Percentiles rank a stretch among this genome's conserved stretches.
These are phyloP conservation scores for Burhinus bistriatus DNA, from an alignment of 2,113 vertebrate genomes.

Conservation along the genomic window DNA sequence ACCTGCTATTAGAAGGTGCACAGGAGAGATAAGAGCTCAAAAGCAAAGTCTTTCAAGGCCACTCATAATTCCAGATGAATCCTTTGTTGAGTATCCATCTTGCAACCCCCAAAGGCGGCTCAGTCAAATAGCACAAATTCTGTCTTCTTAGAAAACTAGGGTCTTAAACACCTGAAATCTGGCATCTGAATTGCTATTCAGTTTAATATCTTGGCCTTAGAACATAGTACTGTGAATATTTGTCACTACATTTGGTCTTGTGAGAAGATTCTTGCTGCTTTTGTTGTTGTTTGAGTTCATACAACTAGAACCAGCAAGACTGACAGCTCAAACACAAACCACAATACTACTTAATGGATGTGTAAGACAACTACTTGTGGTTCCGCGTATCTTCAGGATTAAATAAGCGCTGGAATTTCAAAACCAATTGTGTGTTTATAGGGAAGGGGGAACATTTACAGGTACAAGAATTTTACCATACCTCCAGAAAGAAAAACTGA, in stretches of 20 bases:
- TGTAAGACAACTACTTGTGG: neutral
- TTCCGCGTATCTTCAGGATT: neutral
- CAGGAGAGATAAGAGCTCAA: neutral
- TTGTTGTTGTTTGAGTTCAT: neutral
- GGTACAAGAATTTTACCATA: neutral
- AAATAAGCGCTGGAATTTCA: neutral
- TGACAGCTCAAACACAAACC: neutral
- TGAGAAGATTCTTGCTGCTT: neutral
- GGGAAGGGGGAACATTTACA: neutral
- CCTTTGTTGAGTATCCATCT: neutral
- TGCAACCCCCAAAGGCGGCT: neutral
- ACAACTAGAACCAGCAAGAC: neutral
- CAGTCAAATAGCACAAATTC: neutral
- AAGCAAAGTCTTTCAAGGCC: neutral
- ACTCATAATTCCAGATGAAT: neutral
- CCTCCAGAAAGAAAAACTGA: neutral
- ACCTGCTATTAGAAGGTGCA: neutral
- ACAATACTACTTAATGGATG: neutral
- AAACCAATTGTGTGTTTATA: rapidly evolving
- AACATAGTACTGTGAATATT: neutral
- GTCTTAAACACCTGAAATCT: neutral
- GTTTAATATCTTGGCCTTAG: neutral
- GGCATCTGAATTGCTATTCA: neutral
- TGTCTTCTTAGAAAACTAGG: neutral
- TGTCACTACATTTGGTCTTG: neutral